Evolutionary conservation across 2,888 invertebrate species (phyloP).

Genomic region (Noctua comes): DNA sequence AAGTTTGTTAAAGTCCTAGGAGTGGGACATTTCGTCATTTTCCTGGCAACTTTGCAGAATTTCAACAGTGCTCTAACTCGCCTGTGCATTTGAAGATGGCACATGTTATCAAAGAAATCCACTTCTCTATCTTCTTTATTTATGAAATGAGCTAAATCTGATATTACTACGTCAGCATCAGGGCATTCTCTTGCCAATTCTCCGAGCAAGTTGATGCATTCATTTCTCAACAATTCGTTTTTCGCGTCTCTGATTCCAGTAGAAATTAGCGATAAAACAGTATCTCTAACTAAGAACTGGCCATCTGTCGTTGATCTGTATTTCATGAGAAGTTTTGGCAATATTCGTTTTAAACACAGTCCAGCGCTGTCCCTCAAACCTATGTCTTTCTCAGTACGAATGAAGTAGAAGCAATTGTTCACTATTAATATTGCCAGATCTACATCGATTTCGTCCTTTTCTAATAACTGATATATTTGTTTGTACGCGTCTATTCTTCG

Average conservation of each 20-base stretch:
- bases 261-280: slow-evolving; percentile 93
- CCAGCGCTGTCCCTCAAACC: slow-evolving; percentile 95
- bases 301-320: slow-evolving; percentile 90
- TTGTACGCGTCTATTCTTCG: slow-evolving; percentile 94
- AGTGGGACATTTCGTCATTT: slow-evolving; percentile 91
- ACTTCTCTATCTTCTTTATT: slow-evolving; percentile 94
- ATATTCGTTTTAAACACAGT: slow-evolving; percentile 93
- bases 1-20: slow-evolving; percentile 95
- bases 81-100: slow-evolving; percentile 96
- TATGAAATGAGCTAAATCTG: slow-evolving; percentile 92
- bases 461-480: slow-evolving; percentile 90
- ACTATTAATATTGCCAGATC: slow-evolving; percentile 93
- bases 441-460: slow-evolving; percentile 89
- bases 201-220: slow-evolving; percentile 95
- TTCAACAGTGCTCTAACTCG: slow-evolving; percentile 95
- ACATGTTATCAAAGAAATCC: slow-evolving; percentile 98
- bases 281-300: slow-evolving; percentile 93
- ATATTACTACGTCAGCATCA: slow-evolving; percentile 92
- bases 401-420: slow-evolving; percentile 95
- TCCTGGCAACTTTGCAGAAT: slow-evolving; percentile 92
- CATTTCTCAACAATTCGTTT: slow-evolving; percentile 93
- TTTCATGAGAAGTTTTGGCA: slow-evolving; percentile 91
- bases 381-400: slow-evolving; percentile 95
- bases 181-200: slow-evolving; percentile 94
- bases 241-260: slow-evolving; percentile 93